These are phyloP conservation scores for Heteropelma amictum DNA, from an alignment of 2,888 invertebrate species.

Conservation along the genomic window DNA sequence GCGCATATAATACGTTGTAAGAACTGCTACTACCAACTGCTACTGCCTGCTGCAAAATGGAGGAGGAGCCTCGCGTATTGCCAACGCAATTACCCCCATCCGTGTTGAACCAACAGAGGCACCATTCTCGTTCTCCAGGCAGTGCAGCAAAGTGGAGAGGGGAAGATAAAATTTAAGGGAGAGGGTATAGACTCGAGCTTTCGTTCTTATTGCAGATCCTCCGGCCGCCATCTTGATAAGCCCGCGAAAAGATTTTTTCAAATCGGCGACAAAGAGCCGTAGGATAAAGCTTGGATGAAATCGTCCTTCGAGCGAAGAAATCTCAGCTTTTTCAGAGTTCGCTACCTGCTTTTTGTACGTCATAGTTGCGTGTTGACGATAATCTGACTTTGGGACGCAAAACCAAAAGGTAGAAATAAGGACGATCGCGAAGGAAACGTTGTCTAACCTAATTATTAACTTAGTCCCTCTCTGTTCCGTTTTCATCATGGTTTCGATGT, in stretches of 20 bases:
- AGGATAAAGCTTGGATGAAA: not conserved
- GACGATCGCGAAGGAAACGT: conserved; percentile 16
- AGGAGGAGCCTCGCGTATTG: conserved; percentile 64
- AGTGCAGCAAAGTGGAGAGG: conserved; percentile 7
- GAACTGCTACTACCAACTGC: conserved; percentile 13
- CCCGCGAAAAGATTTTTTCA: conserved; percentile 16
- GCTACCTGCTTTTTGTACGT: not conserved
- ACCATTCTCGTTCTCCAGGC: conserved; percentile 51
- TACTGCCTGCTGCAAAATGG: conserved; percentile 52
- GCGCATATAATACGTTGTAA: not conserved
- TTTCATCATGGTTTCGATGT: conserved; percentile 5
- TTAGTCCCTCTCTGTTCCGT: not conserved
- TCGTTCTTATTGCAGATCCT: conserved; percentile 23
- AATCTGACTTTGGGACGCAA: conserved; percentile 52
- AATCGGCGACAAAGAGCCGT: not conserved
- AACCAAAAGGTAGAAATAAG: conserved; percentile 40
- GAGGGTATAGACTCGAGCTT: conserved; percentile 11
- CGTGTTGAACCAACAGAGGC: conserved; percentile 39
- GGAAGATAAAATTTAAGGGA: not conserved
- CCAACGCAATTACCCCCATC: conserved; percentile 67
- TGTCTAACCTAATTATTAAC: conserved; percentile 40
- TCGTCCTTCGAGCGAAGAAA: not conserved
- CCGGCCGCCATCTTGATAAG: conserved; percentile 56
- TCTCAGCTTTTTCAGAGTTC: not conserved
- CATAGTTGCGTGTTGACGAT: conserved; percentile 51